A percentile compares a stretch with the other conserved stretches of the same genome.
Conservation (phyloP, 2,797 vertebrate species). For the Nasua narica region DNA sequence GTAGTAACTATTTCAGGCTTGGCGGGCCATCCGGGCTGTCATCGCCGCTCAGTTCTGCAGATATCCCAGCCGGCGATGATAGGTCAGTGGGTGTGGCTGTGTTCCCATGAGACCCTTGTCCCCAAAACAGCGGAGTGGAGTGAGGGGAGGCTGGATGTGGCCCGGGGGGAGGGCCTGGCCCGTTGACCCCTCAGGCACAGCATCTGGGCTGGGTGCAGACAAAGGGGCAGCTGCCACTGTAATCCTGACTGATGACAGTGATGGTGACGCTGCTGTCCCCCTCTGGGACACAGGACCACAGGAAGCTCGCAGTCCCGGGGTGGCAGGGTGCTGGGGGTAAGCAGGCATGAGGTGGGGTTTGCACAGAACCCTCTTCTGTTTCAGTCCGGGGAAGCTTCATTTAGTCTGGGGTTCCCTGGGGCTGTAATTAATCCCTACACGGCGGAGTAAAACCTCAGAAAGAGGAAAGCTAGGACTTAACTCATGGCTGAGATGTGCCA, state of each 20-base stretch:
- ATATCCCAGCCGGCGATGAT: rapidly evolving
- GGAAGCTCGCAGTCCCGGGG: rapidly evolving
- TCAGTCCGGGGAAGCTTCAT: too few relatives aligned
- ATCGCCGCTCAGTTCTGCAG: too few relatives aligned
- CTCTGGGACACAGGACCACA: not conserved
- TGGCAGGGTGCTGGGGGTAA: not conserved
- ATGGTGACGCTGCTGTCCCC: not conserved
- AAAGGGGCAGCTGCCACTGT: not conserved
- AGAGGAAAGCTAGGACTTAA: not conserved
- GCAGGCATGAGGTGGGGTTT: not conserved
- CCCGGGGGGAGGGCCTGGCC: too few relatives aligned
- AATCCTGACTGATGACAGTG: rapidly evolving
- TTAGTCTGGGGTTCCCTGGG: not conserved
- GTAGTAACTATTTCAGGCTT: not conserved
- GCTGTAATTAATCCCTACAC: not conserved
- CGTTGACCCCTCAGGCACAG: not conserved
- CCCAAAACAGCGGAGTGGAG: not conserved
- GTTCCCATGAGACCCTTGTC: not conserved
- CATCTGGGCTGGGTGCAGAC: not conserved
- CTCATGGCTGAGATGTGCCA: not conserved
- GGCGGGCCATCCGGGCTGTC: rapidly evolving
- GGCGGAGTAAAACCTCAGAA: not conserved
- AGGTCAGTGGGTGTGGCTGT: not conserved
- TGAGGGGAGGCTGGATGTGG: too few relatives aligned
- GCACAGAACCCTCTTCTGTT: not conserved